Evolutionary conservation across 2,113 vertebrate species (phyloP).

Genomic region (Panthera tigris): DNA sequence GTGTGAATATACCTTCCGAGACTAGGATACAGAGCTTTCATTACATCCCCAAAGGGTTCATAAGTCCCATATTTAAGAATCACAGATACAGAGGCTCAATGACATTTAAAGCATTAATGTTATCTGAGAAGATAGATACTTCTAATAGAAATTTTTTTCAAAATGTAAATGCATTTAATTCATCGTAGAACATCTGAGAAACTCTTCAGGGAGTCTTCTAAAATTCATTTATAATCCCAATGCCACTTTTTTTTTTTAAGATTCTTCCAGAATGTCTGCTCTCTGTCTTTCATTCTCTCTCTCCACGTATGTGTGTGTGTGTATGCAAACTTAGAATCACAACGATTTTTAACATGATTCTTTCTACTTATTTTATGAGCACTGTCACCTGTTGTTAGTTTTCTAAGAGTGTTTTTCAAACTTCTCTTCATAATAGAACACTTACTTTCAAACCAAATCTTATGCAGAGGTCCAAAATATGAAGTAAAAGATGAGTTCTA

Average conservation of each 20-base stretch:
- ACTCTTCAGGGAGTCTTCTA: background rate
- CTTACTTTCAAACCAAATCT: slow-evolving; percentile 3
- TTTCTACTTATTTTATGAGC: slow-evolving; percentile 25
- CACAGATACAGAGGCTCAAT: background rate
- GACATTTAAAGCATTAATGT: background rate
- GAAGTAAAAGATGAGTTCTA: background rate
- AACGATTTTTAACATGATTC: background rate
- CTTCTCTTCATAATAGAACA: background rate
- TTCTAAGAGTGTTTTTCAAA: background rate
- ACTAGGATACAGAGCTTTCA: background rate
- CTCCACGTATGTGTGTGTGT: background rate
- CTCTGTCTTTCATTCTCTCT: background rate
- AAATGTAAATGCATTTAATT: background rate
- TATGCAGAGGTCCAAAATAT: background rate
- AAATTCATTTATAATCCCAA: background rate
- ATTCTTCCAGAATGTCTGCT: background rate
- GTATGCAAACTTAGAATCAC: background rate
- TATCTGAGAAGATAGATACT: background rate
- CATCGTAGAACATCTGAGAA: slow-evolving; percentile 8
- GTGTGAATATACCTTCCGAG: background rate
- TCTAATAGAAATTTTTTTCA: slow-evolving; percentile 13
- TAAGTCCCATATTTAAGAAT: background rate
- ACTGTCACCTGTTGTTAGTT: background rate
- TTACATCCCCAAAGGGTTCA: background rate
- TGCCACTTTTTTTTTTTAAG: background rate